Percentiles rank a stretch among this genome's conserved stretches.
Conservation (phyloP, 2,888 invertebrate species). For the Mythimna ferrago region DNA sequence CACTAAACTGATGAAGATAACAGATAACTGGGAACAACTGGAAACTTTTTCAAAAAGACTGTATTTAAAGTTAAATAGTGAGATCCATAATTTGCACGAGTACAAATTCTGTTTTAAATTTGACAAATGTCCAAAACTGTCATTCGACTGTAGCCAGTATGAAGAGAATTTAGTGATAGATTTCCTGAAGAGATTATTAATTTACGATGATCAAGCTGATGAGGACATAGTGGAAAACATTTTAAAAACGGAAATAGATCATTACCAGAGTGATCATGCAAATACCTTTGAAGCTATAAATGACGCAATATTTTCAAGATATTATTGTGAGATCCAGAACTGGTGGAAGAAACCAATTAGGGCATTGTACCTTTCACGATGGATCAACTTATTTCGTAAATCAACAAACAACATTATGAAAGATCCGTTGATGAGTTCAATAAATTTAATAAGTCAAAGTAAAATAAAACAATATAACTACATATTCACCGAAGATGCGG, state of each 20-base stretch:
- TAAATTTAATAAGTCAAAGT: neutral
- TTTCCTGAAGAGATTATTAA: neutral
- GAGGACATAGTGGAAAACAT: neutral
- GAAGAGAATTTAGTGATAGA: neutral
- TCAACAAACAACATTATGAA: neutral
- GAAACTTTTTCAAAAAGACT: neutral
- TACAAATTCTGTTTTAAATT: conserved; percentile 20
- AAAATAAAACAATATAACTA: neutral
- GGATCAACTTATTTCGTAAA: neutral
- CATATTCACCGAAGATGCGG: neutral
- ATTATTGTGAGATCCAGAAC: neutral
- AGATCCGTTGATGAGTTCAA: neutral
- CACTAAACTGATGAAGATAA: neutral
- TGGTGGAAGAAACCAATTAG: neutral
- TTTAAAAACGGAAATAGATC: neutral
- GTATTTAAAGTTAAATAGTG: neutral
- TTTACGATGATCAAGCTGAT: neutral
- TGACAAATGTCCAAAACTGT: neutral
- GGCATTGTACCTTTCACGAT: neutral
- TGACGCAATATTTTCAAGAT: neutral
- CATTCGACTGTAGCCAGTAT: neutral
- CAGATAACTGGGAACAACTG: neutral
- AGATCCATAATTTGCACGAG: conserved; percentile 11
- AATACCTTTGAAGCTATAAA: neutral
- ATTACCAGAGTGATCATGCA: neutral